Evolutionary conservation across 2,797 vertebrate genomes (phyloP).

Genomic region (Silurus aristotelis): DNA sequence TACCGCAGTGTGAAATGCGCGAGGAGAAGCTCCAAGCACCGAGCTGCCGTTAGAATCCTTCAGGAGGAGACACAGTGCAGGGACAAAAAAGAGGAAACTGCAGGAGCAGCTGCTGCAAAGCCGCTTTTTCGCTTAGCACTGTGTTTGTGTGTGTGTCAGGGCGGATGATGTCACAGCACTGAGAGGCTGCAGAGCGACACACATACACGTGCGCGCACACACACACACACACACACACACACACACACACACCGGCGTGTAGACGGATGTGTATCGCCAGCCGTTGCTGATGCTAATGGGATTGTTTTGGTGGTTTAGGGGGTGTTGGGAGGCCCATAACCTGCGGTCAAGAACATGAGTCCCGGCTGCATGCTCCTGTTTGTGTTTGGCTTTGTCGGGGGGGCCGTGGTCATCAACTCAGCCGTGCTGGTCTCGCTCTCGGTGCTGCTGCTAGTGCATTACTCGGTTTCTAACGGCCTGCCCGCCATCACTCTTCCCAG

Average conservation of each 20-base stretch:
- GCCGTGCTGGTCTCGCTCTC: constrained; percentile 96
- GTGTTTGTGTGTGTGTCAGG: constrained; percentile 32
- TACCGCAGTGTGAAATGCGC: constrained; percentile 64
- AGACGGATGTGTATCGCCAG: constrained; percentile 36
- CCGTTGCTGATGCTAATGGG: constrained; percentile 73
- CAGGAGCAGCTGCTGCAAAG: constrained; percentile 48
- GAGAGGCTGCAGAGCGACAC: constrained; percentile 73
- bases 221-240: neutral
- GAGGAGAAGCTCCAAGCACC: neutral
- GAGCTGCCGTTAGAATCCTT: neutral
- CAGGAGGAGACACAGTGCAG: constrained; percentile 12
- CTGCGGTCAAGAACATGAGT: constrained; percentile 91
- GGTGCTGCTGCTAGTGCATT: constrained; percentile 97
- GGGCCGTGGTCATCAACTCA: constrained; percentile 99
- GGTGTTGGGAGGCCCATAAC: constrained; percentile 77
- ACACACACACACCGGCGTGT: constrained; percentile 48
- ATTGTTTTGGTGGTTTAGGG: constrained; percentile 64
- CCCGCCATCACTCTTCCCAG: constrained; percentile 89
- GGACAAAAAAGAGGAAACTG: constrained; percentile 11
- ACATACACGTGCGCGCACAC: neutral
- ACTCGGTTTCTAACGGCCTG: constrained; percentile 92
- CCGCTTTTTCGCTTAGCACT: constrained; percentile 24
- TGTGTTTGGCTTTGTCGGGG: constrained; percentile 99
- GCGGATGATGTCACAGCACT: constrained; percentile 80
- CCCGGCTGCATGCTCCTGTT: constrained; percentile 98